Base-by-base conservation (phyloP, 2,888 invertebrate genomes). In the Platerodrilus igneus region DNA sequence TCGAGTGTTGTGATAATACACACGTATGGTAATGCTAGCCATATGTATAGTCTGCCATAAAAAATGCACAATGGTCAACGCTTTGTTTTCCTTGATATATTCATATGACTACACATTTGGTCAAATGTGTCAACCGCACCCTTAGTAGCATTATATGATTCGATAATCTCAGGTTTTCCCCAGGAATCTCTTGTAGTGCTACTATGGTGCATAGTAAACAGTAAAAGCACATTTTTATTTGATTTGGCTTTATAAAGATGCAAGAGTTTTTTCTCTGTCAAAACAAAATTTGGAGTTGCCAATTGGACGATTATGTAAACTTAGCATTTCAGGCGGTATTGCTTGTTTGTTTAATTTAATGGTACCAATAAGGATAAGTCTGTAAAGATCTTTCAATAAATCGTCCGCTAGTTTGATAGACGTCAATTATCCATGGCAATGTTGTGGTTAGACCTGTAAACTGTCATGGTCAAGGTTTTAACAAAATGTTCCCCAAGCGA, bases 361-460 rank as follows among this genome's bases (percentile, higher is more conserved):
- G 23, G 63, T 63, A 10, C 59, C 59, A 19, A 59, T 47, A 11
- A 61, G 30, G 6, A 57, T 60, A 26, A 61, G 38, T 42, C 56
- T 60, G 38, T 62, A 61, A 17, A 58, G 61, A 28, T 52, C 43
- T 41, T 52, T 35, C 21, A 58, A 47, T 27, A 62, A 32, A n/a
- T 45, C 36, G 39, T 57, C 53, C 3, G 55, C 59, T n/a, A 62
- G 35, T 11, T 53, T 41, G 16, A 62, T 50, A 15, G 58, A 60
- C 6, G 60, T 59, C 59, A 60, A 41, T 63, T 63, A 41, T 63
- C 60, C 46, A 50, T 51, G 27, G 55, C 57, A 13, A 53, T 42
- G 36, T 52, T 55, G 27, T 51, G 28, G 19, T 53, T 50, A 19
- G 36, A 45, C 17, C 56, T 56, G 34, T 55, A 51, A 32, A 59